Evolutionary conservation across 2,888 invertebrate genomes (phyloP), one percentile per base, ranked within the genome.

Genomic region (Drosophila ustulata): DNA sequence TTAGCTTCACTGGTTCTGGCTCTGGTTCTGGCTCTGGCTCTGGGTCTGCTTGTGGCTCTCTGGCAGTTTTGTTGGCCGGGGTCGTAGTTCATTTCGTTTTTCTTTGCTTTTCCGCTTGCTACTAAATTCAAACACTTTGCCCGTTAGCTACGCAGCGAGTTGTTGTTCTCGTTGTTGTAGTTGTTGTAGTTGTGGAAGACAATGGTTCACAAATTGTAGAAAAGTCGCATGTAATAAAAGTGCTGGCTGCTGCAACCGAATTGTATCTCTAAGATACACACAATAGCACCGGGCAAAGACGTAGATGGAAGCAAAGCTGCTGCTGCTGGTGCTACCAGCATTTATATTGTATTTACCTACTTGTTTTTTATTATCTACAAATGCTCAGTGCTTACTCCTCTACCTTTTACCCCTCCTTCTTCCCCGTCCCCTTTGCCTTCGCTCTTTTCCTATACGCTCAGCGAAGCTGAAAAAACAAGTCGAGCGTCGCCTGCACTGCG

Each of bases 281-380:
- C 64, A 78, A 64, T 73, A 45, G 62, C 78, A 62, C 32, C n/a
- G 18, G 45, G 28, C 51, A 62, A 41, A 32, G 30, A 58, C 47
- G 26, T n/a, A 37, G 70, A 52, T 57, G 58, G 53, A 39, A 47
- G 57, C 30, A 39, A 25, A 43, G 62, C 62, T 45, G 37, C 37
- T 55, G 25, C 9, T 63, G 62, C 34, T 30, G 69, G 55, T 64
- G 76, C 84, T 83, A 87, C 85, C 85, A 85, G 85, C 85, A 85
- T 85, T 85, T 85, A 89, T 85, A 85, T 85, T 85, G 85, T 85
- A 85, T 85, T 85, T 85, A 85, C 85, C 85, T 85, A 85, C 88
- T 85, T 89, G 85, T 89, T 87, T 87, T 87, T 85, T 89, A 83
- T 88, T 83, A 88, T 83, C 83, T 83, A 88, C 77, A 86, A 82